Conservation (phyloP, 2,113 vertebrate genomes). For the Actenoides hombroni region DNA sequence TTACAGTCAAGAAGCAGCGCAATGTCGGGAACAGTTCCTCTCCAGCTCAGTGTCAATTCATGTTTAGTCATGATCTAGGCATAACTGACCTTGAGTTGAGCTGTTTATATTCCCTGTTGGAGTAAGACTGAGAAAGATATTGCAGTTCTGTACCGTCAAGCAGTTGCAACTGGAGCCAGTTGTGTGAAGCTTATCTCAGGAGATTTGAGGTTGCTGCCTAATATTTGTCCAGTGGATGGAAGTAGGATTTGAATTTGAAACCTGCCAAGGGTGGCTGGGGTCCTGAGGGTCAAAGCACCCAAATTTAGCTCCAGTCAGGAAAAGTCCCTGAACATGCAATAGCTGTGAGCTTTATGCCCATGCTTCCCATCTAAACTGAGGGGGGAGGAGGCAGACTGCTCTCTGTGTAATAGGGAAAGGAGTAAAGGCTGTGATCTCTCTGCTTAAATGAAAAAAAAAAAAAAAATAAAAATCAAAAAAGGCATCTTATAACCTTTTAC, state of each 20-base stretch:
- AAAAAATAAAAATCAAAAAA: background rate
- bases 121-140: background rate
- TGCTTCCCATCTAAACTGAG: background rate
- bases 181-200: background rate
- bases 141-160: background rate
- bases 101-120: background rate
- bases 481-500: background rate
- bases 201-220: background rate
- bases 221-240: background rate
- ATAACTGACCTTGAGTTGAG: background rate
- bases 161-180: background rate
- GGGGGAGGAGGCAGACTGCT: background rate
- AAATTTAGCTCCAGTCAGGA: background rate
- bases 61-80: background rate
- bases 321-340: background rate
- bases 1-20: background rate
- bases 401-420: background rate
- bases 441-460: background rate
- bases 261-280: background rate
- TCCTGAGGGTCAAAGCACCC: background rate
- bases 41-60: background rate
- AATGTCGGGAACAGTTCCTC: background rate
- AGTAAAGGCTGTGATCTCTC: background rate
- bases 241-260: background rate
- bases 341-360: rapidly evolving